Percentiles rank a stretch among this genome's conserved stretches.
These are phyloP conservation scores for Halichoerus grypus DNA, from an alignment of 2,113 vertebrate genomes.

Conservation along the genomic window DNA sequence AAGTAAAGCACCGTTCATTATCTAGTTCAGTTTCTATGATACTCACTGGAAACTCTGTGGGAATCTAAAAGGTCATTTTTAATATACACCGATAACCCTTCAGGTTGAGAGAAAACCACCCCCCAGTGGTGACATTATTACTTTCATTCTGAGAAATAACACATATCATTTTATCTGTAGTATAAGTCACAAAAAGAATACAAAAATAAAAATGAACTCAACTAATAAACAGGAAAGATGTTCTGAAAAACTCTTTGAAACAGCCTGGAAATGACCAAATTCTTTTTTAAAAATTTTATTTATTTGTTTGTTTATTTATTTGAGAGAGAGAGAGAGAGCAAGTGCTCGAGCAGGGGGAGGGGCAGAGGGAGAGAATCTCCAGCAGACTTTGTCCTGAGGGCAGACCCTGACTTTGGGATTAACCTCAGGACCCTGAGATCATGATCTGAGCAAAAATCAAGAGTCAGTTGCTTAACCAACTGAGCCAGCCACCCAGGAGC, in stretches of 20 bases:
- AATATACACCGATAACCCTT: not conserved
- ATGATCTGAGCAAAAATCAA: not conserved
- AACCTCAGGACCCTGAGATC: not conserved
- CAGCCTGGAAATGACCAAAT: not conserved
- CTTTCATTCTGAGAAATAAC: conserved; percentile 39
- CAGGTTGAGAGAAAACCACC: accelerated
- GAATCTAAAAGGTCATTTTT: not conserved
- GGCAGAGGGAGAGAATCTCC: not conserved
- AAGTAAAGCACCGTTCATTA: not conserved
- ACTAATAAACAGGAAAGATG: conserved; percentile 53
- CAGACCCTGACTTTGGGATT: not conserved
- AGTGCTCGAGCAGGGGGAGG: not conserved
- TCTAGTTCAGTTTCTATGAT: not conserved
- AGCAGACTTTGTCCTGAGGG: not conserved
- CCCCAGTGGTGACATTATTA: not conserved
- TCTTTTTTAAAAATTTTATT: not conserved
- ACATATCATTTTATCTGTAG: conserved; percentile 54
- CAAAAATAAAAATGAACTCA: conserved; percentile 48
- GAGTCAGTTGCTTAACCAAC: not conserved
- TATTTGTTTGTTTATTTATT: not conserved
- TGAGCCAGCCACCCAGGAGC: not conserved
- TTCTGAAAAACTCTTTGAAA: conserved; percentile 25
- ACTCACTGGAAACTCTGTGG: not conserved
- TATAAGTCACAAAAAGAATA: conserved; percentile 55
- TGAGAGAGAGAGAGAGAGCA: not conserved